phyloP scores from a whole-genome alignment of 2,113 vertebrate genomes.

The Poeciliopsis prolifica region DNA sequence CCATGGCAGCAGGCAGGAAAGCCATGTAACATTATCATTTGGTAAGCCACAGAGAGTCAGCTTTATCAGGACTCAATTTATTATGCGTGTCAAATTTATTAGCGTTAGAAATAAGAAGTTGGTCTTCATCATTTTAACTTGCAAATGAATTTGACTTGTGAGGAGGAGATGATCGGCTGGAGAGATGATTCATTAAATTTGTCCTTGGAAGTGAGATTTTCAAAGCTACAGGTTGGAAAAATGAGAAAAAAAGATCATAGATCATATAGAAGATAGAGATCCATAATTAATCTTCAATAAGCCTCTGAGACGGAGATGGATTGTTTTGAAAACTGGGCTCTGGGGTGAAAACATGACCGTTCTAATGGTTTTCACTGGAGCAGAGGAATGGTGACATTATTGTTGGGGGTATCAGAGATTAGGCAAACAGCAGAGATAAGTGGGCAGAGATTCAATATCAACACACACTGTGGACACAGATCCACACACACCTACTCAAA shows the following conservation, averaged over 20 bases:
- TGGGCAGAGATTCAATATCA: conserved; percentile 68
- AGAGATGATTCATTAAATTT: background rate
- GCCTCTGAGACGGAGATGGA: background rate
- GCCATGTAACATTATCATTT: conserved; percentile 64
- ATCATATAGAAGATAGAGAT: no score
- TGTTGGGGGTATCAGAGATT: conserved; percentile 60
- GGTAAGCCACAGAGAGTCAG: conserved; percentile 11
- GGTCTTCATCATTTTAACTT: conserved; percentile 33
- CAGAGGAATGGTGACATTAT: conserved; percentile 60
- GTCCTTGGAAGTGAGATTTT: background rate
- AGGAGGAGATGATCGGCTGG: conserved; percentile 6
- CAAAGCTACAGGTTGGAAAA: no score
- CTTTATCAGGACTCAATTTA: conserved; percentile 70
- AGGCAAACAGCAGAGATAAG: conserved; percentile 65
- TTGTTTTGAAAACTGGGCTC: conserved; percentile 33
- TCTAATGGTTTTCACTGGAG: conserved; percentile 11
- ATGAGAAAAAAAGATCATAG: no score
- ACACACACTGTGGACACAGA: conserved; percentile 27
- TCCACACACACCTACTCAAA: conserved; percentile 24
- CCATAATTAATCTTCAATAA: background rate
- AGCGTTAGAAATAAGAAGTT: conserved; percentile 28
- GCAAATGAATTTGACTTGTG: conserved; percentile 32
- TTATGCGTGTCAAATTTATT: conserved; percentile 69
- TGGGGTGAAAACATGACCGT: background rate
- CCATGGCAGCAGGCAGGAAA: conserved; percentile 63